Conservation (phyloP, 37 sponge, comb jelly and placozoan genomes). For the Agelas oroides region DNA sequence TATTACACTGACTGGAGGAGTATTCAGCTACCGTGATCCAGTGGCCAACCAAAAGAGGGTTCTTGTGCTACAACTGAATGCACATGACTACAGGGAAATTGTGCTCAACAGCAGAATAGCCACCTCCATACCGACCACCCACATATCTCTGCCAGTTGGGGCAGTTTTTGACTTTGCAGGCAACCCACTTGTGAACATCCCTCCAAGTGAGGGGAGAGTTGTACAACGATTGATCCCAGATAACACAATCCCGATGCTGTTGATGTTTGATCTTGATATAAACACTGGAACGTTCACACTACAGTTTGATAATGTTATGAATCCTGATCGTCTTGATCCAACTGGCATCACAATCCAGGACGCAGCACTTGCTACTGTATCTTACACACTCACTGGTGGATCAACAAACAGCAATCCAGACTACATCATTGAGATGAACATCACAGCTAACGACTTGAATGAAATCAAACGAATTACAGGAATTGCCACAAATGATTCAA, state of each 20-base stretch:
- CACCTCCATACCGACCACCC: conserved; percentile 32
- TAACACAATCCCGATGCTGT: conserved; percentile 50
- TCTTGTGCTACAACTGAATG: conserved; percentile 46
- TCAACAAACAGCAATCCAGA: conserved; percentile 43
- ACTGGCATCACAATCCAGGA: conserved; percentile 69
- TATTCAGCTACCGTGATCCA: conserved; percentile 56
- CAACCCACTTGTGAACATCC: conserved; percentile 62
- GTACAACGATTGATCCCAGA: conserved; percentile 46
- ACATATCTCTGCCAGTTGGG: conserved; percentile 50
- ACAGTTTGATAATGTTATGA: conserved; percentile 82
- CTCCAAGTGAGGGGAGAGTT: conserved; percentile 1
- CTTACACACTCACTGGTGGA: conserved; percentile 61
- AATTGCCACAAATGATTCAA: conserved; percentile 55
- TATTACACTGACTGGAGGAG: conserved; percentile 73
- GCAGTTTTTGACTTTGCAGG: conserved; percentile 77
- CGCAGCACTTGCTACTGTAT: conserved; percentile 4
- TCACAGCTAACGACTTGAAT: conserved; percentile 79
- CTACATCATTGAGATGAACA: conserved; percentile 61
- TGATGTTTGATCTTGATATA: conserved; percentile 77
- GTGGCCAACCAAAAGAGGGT: conserved; percentile 37
- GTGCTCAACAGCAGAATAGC: conserved; percentile 57
- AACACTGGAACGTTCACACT: conserved; percentile 77
- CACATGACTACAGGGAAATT: conserved; percentile 69
- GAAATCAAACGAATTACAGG: conserved; percentile 77
- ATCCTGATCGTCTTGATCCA: conserved; percentile 59